Percentiles rank a stretch among this genome's conserved stretches.
phyloP scores from a whole-genome alignment of 2,888 invertebrate species.

The Sinhomidia bicolor region DNA sequence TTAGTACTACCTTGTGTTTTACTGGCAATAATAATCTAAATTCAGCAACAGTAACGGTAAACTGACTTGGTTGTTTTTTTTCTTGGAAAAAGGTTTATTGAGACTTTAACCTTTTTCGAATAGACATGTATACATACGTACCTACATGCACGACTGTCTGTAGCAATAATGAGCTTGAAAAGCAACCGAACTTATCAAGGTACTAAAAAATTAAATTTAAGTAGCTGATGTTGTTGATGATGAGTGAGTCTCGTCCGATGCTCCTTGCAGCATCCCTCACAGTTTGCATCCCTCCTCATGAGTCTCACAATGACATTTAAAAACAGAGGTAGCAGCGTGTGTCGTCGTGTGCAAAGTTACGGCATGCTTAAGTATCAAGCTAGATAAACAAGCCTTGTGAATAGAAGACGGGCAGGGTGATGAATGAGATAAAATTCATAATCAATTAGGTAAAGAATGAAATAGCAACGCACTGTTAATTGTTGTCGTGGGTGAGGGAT shows the following conservation, averaged over 20 bases:
- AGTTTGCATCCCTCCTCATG: neutral
- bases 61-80: too few relatives aligned
- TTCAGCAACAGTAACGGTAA: constrained; percentile 9
- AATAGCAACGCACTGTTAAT: constrained; percentile 63
- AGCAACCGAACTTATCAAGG: neutral
- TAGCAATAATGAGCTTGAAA: neutral
- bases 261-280: constrained; percentile 24
- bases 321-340: neutral
- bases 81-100: constrained; percentile 41
- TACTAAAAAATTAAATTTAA: neutral
- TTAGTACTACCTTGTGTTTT: neutral
- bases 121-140: neutral
- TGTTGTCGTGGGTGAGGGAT: constrained; percentile 60
- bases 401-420: neutral
- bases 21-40: neutral
- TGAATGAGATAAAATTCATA: constrained; percentile 23
- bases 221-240: neutral
- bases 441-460: constrained; percentile 30
- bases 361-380: constrained; percentile 11
- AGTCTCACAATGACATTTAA: constrained; percentile 43
- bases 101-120: constrained; percentile 30
- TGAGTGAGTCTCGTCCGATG: constrained; percentile 1
- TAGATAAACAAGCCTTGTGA: constrained; percentile 4
- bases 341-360: constrained; percentile 5
- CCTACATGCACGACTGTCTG: too few relatives aligned